These are phyloP conservation scores for Misgurnus mizolepis DNA, from an alignment of 2,113 vertebrate species.

Conservation along the genomic window DNA sequence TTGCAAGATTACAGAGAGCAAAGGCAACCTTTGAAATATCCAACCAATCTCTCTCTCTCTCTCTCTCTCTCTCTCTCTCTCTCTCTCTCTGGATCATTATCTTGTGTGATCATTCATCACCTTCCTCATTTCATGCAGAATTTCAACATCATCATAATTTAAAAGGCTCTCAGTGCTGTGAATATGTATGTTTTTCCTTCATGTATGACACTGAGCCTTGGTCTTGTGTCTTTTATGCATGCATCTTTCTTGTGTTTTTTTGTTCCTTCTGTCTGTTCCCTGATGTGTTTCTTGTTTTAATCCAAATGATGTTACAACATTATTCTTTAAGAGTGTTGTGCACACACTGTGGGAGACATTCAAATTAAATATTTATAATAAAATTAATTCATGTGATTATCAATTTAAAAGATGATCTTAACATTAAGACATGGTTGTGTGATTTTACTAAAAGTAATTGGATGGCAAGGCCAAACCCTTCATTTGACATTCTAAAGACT, in stretches of 20 bases:
- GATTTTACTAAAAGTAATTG: too few species aligned
- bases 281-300: too few species aligned
- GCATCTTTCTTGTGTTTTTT: slow-evolving; percentile 1
- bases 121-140: slow-evolving; percentile 41
- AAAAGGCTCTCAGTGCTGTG: slow-evolving; percentile 39
- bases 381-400: too few species aligned
- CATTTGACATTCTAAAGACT: too few species aligned
- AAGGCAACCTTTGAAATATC: slow-evolving; percentile 28
- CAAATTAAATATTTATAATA: too few species aligned
- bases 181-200: slow-evolving; percentile 32
- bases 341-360: not conserved
- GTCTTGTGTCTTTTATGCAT: slow-evolving; percentile 10
- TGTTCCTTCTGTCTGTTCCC: not conserved
- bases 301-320: too few species aligned
- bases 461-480: too few species aligned
- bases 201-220: slow-evolving; percentile 3
- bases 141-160: slow-evolving; percentile 36
- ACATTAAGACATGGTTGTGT: too few species aligned
- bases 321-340: not conserved
- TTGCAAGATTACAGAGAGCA: slow-evolving; percentile 19
- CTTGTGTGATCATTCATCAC: slow-evolving; percentile 41
- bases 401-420: too few species aligned
- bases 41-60: slow-evolving; percentile 1
- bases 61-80: too few species aligned
- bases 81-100: slow-evolving; percentile 48